Evolutionary conservation across 2,113 vertebrate species (phyloP), one percentile per base, ranked within the genome.

Genomic region (Syngnathoides biaculeatus): DNA sequence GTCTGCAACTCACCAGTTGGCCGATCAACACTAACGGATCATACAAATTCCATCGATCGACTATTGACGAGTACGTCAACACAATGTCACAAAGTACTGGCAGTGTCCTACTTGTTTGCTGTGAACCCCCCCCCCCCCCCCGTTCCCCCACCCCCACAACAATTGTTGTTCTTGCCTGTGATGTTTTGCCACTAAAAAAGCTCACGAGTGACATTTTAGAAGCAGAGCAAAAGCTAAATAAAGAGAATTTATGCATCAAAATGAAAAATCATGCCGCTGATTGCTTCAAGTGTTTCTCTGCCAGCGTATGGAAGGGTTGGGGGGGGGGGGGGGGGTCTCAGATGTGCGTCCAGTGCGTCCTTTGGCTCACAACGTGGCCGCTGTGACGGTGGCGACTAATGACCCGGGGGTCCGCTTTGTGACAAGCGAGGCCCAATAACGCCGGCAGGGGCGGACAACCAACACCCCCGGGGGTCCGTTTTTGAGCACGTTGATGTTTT

Each of bases 401-500:
- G 90, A 93, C 92, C 90, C 89, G 80, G 90, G 91, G 91, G 92
- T 89, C 87, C 86, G 87, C 88, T 89, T 90, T 87, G 81, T 91
- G 90, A 93, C 92, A 92, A 90, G 88, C 83, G 67, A 87, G 87
- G 89, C 92, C 87, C 90, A 93, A 92, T 92, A 92, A 91, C 84
- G 90, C 92, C 90, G 91, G 85, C 80, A 92, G 92, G 89, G 88
- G 89, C 58, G 84, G 91, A 91, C 91, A 92, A 92, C 92, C 89
- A 88, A 92, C 88, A 88, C 92, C 92, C 92, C 92, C 48, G 63
- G 91, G 92, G 92, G 88, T 93, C 90, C 87, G 88, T 93, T 92
- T 92, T 93, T 92, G 91, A 93, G 92, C 92, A 92, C 90, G 91
- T 89, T 92, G 91, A 92, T 93, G 89, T 88, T 87, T 92, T 86